Conservation (phyloP, 2,888 invertebrate genomes). For the Archips crataeganus region DNA sequence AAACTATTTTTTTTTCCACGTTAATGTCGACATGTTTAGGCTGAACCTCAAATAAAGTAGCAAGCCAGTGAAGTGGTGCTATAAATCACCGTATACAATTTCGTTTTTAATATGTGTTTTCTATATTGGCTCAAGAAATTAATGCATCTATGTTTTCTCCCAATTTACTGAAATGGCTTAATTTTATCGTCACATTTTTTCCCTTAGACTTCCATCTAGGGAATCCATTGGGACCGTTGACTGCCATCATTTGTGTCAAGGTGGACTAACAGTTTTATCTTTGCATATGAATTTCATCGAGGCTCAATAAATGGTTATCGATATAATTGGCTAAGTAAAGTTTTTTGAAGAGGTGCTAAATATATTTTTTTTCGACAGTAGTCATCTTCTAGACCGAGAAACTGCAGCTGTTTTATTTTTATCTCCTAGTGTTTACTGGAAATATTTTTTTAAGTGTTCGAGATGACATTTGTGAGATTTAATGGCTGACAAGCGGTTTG, state of each 20-base stretch:
- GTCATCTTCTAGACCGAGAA: too few species aligned
- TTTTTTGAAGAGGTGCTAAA: too few species aligned
- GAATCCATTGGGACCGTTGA: conserved; percentile 2
- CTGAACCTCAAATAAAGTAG: conserved; percentile 23
- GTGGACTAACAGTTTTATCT: conserved; percentile 25
- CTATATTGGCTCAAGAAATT: conserved; percentile 9
- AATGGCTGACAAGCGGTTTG: too few species aligned
- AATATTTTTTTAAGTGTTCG: too few species aligned
- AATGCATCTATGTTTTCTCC: not conserved
- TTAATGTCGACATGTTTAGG: conserved; percentile 30
- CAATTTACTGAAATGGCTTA: not conserved
- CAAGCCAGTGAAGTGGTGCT: conserved; percentile 31
- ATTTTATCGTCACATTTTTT: not conserved
- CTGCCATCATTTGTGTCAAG: conserved; percentile 18
- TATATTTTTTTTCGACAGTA: too few species aligned
- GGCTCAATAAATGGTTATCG: conserved; percentile 42
- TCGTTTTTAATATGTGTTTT: conserved; percentile 17
- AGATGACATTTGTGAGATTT: too few species aligned
- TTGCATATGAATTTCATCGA: conserved; percentile 36
- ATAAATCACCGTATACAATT: conserved; percentile 31
- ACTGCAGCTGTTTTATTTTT: too few species aligned
- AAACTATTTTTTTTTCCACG: conserved; percentile 26
- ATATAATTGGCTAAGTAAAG: too few species aligned
- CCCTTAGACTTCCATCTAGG: not conserved
- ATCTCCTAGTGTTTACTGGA: too few species aligned